Conservation (phyloP, 1,140 invertebrate species). For the Aphaenogaster ashmeadi region DNA sequence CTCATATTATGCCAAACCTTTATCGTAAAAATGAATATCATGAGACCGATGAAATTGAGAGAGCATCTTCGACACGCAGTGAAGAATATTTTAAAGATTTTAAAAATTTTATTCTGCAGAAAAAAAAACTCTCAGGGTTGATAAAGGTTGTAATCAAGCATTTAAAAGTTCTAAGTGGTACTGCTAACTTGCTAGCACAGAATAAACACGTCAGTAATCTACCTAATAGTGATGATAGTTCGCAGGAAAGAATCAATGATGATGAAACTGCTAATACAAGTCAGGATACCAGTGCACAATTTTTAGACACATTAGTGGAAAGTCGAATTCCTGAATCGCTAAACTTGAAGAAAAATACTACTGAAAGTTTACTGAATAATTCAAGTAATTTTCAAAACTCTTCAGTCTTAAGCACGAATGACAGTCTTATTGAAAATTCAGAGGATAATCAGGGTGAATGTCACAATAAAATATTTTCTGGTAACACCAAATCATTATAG, state of each 20-base stretch:
- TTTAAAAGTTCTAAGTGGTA: conserved; percentile 21
- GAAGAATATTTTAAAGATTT: conserved; percentile 1
- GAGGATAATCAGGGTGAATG: not conserved
- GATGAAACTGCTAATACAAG: not conserved
- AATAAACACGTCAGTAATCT: not conserved
- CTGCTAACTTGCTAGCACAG: conserved; percentile 1
- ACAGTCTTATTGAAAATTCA: not conserved
- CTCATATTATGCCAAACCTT: conserved; percentile 11
- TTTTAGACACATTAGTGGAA: not conserved
- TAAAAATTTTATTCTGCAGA: conserved; percentile 12
- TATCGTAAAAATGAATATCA: conserved; percentile 3
- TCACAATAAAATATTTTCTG: not conserved
- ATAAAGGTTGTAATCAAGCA: conserved; percentile 11
- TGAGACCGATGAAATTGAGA: not conserved
- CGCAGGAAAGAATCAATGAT: not conserved
- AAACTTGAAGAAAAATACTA: not conserved
- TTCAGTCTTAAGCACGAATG: not conserved
- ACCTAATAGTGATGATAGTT: not conserved
- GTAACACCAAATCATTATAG: not conserved
- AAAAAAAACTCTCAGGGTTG: not conserved
- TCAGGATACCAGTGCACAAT: not conserved
- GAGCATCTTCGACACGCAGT: conserved; percentile 13
- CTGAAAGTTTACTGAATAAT: not conserved
- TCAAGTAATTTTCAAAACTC: not conserved
- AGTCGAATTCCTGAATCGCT: not conserved